Conservation (phyloP, 2,888 invertebrate species). For the Drosophila pseudotakahashii region DNA sequence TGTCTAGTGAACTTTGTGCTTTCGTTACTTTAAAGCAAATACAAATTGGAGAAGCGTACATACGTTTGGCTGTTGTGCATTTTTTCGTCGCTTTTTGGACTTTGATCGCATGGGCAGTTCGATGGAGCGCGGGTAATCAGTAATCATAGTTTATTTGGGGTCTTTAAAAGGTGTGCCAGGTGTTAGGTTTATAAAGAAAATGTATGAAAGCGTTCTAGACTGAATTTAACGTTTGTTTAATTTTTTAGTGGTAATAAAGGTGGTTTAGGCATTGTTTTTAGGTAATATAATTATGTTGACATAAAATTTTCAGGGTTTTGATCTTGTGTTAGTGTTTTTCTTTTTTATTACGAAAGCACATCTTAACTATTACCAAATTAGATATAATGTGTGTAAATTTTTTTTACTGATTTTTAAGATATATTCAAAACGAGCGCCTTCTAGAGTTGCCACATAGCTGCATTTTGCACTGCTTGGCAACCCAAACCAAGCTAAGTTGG, state of each 20-base stretch:
- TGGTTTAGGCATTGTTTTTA: too few species aligned
- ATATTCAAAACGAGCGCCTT: background rate
- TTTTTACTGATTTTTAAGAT: background rate
- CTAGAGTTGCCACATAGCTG: background rate
- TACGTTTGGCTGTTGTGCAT: background rate
- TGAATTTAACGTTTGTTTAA: too few species aligned
- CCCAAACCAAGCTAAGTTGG: constrained; percentile 47
- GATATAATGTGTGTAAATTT: too few species aligned
- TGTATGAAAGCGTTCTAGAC: background rate
- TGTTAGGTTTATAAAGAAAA: background rate
- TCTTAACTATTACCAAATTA: too few species aligned
- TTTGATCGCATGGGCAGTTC: constrained; percentile 46
- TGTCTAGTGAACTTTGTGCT: constrained; percentile 60
- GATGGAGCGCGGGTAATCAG: constrained; percentile 6
- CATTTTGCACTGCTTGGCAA: background rate
- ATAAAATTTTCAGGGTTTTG: background rate
- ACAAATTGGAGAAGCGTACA: constrained; percentile 46
- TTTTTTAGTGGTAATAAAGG: background rate
- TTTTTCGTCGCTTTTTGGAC: constrained; percentile 36
- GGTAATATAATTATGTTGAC: background rate
- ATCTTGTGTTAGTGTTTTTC: background rate
- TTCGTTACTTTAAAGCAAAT: constrained; percentile 32
- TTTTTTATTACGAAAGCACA: too few species aligned
- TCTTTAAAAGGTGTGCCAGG: background rate
- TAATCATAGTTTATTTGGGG: constrained; percentile 18